Base-by-base conservation (phyloP, 2,888 invertebrate genomes). In the Endotricha flammealis region DNA sequence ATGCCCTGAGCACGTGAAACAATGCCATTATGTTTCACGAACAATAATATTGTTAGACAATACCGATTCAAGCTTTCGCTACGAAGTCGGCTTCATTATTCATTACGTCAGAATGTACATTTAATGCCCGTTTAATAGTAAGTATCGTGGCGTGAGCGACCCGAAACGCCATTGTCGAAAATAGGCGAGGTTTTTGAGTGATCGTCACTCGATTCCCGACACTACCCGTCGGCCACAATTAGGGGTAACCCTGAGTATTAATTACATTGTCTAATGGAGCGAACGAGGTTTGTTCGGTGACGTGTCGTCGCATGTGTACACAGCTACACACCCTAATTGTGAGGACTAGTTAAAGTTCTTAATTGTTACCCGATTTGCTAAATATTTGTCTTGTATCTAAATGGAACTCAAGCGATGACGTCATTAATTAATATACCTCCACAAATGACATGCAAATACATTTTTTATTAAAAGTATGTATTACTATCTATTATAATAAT, bases 251-350 rank as follows among this genome's bases (percentile, higher is more conserved):
- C 65, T 65, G 64, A 66, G 75, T 82, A 82, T 83, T 83, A 76
- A 83, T 83, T 85, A 83, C 83, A 79, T 70, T 73, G 78, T 71
- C 78, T 82, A 83, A 85, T 83, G 78, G 81, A 73, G 65, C 71
- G 63, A 56, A 55, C 66, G 63, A 56, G 61, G 72, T 72, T 75
- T 64, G 64, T 64, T 64, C 60, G 57, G 62, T 64, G 66, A 71
- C 64, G 64, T 60, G 60, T 62, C 64, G 64, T 61, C 60, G 44
- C 49, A 58, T 69, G 65, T 71, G 68, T 72, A 73, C 64, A 63
- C 57, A 65, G 57, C 62, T 72, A 73, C 64, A 63, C 57, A 65
- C 57, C 62, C 57, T 57, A 57, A 61, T 58, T 53, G 53, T 50
- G 52, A 53, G 28, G 20, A 23, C 29, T 41, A 41, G 45, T 42